phyloP scores from a whole-genome alignment of 2,888 invertebrate genomes.

The Thereva unica region DNA sequence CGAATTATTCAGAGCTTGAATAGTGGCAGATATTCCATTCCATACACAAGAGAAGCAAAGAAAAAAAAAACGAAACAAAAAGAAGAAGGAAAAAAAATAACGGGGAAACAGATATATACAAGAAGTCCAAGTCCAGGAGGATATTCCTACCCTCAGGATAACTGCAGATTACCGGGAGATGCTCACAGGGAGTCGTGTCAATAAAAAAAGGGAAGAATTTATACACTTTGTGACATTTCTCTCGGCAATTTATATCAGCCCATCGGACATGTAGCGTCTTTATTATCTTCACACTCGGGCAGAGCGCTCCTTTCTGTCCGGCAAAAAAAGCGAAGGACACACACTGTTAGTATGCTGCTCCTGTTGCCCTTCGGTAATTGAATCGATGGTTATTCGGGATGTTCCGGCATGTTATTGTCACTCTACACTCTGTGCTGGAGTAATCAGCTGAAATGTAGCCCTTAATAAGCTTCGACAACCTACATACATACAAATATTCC shows the following conservation, averaged over 20 bases:
- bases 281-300: conserved; percentile 49
- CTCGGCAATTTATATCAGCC: conserved; percentile 36
- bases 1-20: conserved; percentile 44
- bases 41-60: too few species aligned
- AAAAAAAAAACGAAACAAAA: too few species aligned
- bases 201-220: conserved; percentile 47
- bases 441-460: too few species aligned
- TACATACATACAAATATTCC: too few species aligned
- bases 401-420: conserved; percentile 32
- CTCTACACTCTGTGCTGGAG: not conserved
- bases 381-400: conserved; percentile 26
- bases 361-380: conserved; percentile 18
- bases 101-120: conserved; percentile 8
- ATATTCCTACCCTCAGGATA: conserved; percentile 38
- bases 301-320: not conserved
- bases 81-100: too few species aligned
- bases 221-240: conserved; percentile 47
- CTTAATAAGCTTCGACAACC: too few species aligned
- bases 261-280: conserved; percentile 50
- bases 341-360: conserved; percentile 31
- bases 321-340: not conserved
- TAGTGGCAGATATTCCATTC: not conserved
- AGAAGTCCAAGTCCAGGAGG: conserved; percentile 22
- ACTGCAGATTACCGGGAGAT: conserved; percentile 35
- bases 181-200: conserved; percentile 40